These are phyloP conservation scores for Tetraodon nigroviridis DNA, from an alignment of 2,113 vertebrate species.

Conservation along the genomic window DNA sequence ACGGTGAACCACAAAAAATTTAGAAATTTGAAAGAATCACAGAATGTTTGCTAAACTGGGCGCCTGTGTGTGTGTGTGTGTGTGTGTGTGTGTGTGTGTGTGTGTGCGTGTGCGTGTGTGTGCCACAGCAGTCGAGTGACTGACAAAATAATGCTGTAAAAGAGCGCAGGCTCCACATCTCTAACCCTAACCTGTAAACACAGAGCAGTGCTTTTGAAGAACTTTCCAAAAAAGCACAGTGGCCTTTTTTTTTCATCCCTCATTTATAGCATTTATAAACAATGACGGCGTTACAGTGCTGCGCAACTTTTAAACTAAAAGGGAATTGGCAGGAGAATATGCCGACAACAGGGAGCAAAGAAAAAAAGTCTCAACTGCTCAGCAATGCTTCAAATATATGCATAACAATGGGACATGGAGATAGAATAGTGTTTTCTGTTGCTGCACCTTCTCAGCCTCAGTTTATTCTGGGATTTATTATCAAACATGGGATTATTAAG, in stretches of 20 bases:
- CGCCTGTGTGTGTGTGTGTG: too few relatives aligned
- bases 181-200: conserved; percentile 67
- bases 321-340: neutral
- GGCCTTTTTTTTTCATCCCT: conserved; percentile 48
- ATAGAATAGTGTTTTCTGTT: conserved; percentile 4
- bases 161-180: conserved; percentile 67
- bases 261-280: conserved; percentile 56
- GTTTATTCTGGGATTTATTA: conserved; percentile 37
- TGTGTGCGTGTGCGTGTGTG: too few relatives aligned
- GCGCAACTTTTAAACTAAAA: conserved; percentile 6
- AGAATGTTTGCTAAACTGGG: conserved; percentile 84
- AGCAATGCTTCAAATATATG: conserved; percentile 12
- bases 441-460: conserved; percentile 9
- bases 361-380: conserved; percentile 2
- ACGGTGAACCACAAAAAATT: conserved; percentile 81
- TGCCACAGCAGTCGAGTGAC: conserved; percentile 84
- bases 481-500: conserved; percentile 43
- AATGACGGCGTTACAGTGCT: conserved; percentile 27
- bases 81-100: too few relatives aligned
- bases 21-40: conserved; percentile 94
- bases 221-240: conserved; percentile 54
- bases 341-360: neutral
- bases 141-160: conserved; percentile 86
- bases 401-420: conserved; percentile 21
- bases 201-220: conserved; percentile 64